These are phyloP conservation scores for Drosophila lacicola DNA, from an alignment of 2,888 invertebrate genomes.

Conservation along the genomic window DNA sequence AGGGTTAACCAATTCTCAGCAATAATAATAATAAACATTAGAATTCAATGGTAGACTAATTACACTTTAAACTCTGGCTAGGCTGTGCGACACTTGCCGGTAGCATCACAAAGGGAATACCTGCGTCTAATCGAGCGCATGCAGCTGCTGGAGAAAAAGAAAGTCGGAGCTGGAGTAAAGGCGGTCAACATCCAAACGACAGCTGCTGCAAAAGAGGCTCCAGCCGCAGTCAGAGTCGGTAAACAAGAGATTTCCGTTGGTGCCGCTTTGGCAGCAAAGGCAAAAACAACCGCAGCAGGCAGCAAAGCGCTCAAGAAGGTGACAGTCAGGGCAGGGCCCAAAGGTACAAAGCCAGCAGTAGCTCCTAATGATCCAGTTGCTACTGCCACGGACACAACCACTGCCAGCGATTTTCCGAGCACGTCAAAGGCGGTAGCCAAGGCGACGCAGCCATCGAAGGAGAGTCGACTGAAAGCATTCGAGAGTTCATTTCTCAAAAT, in stretches of 20 bases:
- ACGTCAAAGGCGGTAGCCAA: slow-evolving; percentile 22
- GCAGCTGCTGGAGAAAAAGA: slow-evolving; percentile 82
- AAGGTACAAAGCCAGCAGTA: not conserved
- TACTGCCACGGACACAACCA: not conserved
- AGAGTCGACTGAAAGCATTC: slow-evolving; percentile 73
- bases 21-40: too few relatives aligned
- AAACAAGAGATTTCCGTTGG: not conserved
- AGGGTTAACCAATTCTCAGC: too few relatives aligned
- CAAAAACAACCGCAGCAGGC: not conserved
- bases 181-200: slow-evolving; percentile 1
- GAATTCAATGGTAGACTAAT: slow-evolving; percentile 6
- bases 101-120: slow-evolving; percentile 84
- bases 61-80: slow-evolving; percentile 30
- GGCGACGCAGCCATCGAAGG: slow-evolving; percentile 47
- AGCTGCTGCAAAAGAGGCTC: not conserved
- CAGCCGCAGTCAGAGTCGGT: not conserved
- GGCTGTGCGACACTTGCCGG: slow-evolving; percentile 84
- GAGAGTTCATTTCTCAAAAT: slow-evolving; percentile 80
- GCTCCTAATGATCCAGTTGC: not conserved
- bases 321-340: not conserved
- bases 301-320: slow-evolving; percentile 11
- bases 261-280: not conserved
- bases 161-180: slow-evolving; percentile 1
- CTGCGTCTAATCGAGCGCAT: slow-evolving; percentile 83
- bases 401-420: slow-evolving; percentile 11